Percentiles rank a stretch among this genome's conserved stretches.
Conservation (phyloP, 92 coral and sea anemone species). For the Pocillopora meandrina region DNA sequence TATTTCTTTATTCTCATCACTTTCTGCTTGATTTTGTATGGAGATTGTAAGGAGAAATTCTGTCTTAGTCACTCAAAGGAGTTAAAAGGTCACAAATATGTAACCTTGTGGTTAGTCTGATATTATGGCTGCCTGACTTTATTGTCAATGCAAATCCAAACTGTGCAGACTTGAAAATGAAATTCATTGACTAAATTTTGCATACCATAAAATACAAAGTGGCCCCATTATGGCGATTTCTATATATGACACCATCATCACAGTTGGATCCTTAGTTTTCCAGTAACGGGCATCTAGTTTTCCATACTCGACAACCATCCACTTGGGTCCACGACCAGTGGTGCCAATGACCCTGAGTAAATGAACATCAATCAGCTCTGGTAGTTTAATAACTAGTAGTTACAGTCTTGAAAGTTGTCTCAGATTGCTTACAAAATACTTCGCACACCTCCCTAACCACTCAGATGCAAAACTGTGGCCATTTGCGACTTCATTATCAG, state of each 20-base stretch:
- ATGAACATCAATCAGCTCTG: neutral
- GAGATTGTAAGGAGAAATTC: too few species aligned
- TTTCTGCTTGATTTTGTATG: too few species aligned
- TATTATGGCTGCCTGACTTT: too few species aligned
- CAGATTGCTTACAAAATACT: too few species aligned
- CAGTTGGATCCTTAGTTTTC: slow-evolving; percentile 81
- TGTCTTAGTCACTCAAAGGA: too few species aligned
- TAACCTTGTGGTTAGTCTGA: too few species aligned
- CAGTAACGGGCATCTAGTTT: slow-evolving; percentile 87
- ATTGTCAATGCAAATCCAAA: neutral
- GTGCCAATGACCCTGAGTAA: slow-evolving; percentile 64
- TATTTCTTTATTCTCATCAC: too few species aligned
- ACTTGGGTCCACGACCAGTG: slow-evolving; percentile 88
- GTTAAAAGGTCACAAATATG: too few species aligned
- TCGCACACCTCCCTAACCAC: too few species aligned
- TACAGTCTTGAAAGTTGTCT: neutral
- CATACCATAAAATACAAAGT: slow-evolving; percentile 87
- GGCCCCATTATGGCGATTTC: slow-evolving; percentile 89
- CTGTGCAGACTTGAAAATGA: too few species aligned
- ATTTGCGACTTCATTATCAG: too few species aligned
- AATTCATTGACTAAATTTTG: neutral
- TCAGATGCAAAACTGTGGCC: too few species aligned
- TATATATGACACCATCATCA: slow-evolving; percentile 73
- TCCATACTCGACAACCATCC: slow-evolving; percentile 90
- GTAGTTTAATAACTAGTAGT: neutral